Evolutionary conservation across 2,113 vertebrate genomes (phyloP), one percentile per base, ranked within the genome.

Genomic region (Erythrocercus mccallii): DNA sequence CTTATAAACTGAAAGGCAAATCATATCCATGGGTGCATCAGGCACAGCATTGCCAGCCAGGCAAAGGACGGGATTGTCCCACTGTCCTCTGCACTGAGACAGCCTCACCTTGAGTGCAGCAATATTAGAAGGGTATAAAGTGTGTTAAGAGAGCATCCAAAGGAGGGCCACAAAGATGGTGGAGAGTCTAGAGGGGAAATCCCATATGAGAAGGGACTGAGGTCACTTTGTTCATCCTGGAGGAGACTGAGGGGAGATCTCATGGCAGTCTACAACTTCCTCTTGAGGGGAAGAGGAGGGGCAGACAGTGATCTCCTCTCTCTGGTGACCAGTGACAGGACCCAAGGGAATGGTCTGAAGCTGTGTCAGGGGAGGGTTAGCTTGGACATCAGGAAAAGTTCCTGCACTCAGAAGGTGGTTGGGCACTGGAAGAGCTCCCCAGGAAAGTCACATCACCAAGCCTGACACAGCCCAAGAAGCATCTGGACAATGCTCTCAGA

Each of bases 41-140:
- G 31, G 30, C 30, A 35, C 38, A 82, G 24, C 30, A 53, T 5
- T 0, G 0, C 6, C 61, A 74, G 45, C 20, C 5, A 2, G 30
- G 10, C 53, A 38, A 81, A 24, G 3, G 38, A 68, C 4, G 24
- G 14, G n/a, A 53, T 1, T 53, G 30, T n/a, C 9, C 54, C 2
- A 1, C 15, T 51, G 12, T 42, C 12, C 33, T 45, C 23, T 44
- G 68, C 18, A 23, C 19, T 25, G 28, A 11, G 4, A 15, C 2
- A 0, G 23, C 19, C n/a, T 53, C 28, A 53, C 9, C 69, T 38
- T 0, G 0, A 38, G 51, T 11, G 4, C 4, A 44, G n/a, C 0
- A 3, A 25, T 8, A 18, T 5, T 35, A 8, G 7, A 56, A 66
- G 5, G 5, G 8, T 58, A 58, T 21, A 25, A 73, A 38, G 44